Evolutionary conservation across 2,113 vertebrate species (phyloP), one percentile per base, ranked within the genome.

Genomic region (Hyla sarda): DNA sequence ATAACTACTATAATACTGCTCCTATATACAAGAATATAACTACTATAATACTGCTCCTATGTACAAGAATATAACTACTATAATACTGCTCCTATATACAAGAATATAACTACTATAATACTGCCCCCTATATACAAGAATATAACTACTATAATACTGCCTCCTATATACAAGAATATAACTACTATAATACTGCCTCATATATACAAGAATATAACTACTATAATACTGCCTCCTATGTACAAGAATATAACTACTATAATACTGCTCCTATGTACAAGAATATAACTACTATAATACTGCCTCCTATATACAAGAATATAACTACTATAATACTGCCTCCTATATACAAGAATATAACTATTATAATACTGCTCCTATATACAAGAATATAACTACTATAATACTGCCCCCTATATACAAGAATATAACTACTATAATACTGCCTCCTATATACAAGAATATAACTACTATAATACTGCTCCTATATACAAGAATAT

Each of bases 201-300:
- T 71, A 37, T 71, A 5, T 71, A 71, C 67, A 37, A 23, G 65
- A 71, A 67, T 67, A 34, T 67, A 67, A 67, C 65, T 32, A 67
- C 65, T 32, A 67, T 32, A 67, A 67, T 67, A 32, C 30, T 34
- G 65, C 65, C 28, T 2, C 65, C 65, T 32, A 32, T 67, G 3
- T 65, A 65, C 25, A 65, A 65, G 60, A 14, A 65, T 65, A 65
- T 65, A 65, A 65, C 60, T 65, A 65, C 60, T 65, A 65, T 65
- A 60, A 60, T 60, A 60, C 56, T 60, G n/a, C n/a, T 12, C 56
- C 56, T 60, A 60, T 60, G 10, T 60, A 60, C 56, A 60, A 60
- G 56, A 60, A 60, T 60, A 60, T 60, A 60, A 60, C 56, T 60
- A 60, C 56, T 60, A 60, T 60, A 60, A 60, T 60, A 60, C n/a